phyloP scores from a whole-genome alignment of 2,113 vertebrate genomes.

The Antigone vipio region DNA sequence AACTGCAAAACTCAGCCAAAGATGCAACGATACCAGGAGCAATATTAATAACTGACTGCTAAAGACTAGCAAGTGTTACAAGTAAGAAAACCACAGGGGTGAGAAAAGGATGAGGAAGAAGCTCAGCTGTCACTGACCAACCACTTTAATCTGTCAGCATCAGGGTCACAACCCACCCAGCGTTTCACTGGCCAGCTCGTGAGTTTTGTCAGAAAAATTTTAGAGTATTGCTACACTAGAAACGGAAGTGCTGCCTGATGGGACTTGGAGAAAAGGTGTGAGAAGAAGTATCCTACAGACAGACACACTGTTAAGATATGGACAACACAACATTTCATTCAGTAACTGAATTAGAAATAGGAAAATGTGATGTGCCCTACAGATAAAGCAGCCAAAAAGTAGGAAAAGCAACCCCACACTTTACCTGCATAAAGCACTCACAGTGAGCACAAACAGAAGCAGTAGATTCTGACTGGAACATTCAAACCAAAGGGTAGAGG shows the following conservation, averaged over 20 bases:
- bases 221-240: not conserved
- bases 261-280: not conserved
- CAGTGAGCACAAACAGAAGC: conserved; percentile 67
- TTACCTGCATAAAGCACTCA: conserved; percentile 67
- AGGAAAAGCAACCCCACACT: conserved; percentile 66
- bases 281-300: conserved; percentile 10
- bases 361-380: conserved; percentile 42
- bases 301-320: not conserved
- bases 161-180: not conserved
- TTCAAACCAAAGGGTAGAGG: conserved; percentile 59
- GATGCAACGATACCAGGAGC: not conserved
- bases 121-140: not conserved
- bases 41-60: conserved; percentile 9
- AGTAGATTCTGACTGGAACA: conserved; percentile 64
- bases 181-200: not conserved
- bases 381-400: conserved; percentile 50
- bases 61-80: not conserved
- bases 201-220: not conserved
- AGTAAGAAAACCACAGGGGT: not conserved
- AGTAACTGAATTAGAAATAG: conserved; percentile 3
- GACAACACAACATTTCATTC: conserved; percentile 25
- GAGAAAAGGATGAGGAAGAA: not conserved
- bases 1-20: not conserved
- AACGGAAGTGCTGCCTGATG: not conserved
- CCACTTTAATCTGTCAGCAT: not conserved